A percentile compares a stretch with the other conserved stretches of the same genome.
Evolutionary conservation across 1,140 invertebrate genomes (phyloP).

Genomic region (Caenorhabditis elegans): WBcel235 BX284606.5:6952001-6952500

Average conservation of each 20-base stretch:
- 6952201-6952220: constrained; percentile 12
- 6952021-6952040: neutral
- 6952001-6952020: neutral
- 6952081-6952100: neutral
- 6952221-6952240: neutral
- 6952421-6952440: constrained; percentile 23
- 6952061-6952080: too few species aligned
- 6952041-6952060: too few species aligned
- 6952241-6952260: constrained; percentile 25
- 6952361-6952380: constrained; percentile 16
- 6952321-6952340: constrained; percentile 31
- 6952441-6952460: neutral
- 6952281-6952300: constrained; percentile 17
- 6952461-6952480: constrained; percentile 15
- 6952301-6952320: constrained; percentile 13
- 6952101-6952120: neutral
- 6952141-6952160: neutral
- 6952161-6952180: neutral
- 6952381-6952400: constrained; percentile 10
- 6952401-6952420: constrained; percentile 8
- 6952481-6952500: neutral
- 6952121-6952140: neutral
- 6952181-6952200: neutral
- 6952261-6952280: neutral
- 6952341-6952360: neutral